Evolutionary conservation across 2,113 vertebrate species (phyloP).

Genomic region (Atractosteus spatula): DNA sequence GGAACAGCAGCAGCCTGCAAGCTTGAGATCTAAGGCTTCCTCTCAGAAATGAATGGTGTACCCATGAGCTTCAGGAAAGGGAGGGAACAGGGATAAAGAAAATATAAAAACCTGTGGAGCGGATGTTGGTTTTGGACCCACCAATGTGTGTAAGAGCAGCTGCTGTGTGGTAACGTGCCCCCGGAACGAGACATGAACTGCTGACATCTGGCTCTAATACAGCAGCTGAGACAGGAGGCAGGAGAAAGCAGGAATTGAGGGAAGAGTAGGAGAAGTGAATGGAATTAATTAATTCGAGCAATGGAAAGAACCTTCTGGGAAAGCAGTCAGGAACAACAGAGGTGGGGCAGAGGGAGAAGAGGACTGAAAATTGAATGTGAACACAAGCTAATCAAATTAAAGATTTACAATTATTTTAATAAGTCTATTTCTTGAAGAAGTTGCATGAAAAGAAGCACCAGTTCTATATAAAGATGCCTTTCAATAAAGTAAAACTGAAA

Average conservation of each 20-base stretch:
- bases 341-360: neutral
- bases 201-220: slow-evolving; percentile 3
- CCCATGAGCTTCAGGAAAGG: neutral
- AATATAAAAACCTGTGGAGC: slow-evolving; percentile 18
- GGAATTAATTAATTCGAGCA: neutral
- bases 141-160: slow-evolving; percentile 2
- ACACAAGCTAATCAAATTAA: too few relatives aligned
- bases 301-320: neutral
- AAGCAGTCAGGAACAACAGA: neutral
- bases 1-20: slow-evolving; percentile 3
- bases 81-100: slow-evolving; percentile 4
- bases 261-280: neutral
- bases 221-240: neutral
- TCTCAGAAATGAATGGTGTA: too few relatives aligned
- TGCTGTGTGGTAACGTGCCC: slow-evolving; percentile 14
- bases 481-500: too few relatives aligned
- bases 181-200: neutral
- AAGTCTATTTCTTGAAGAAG: too few relatives aligned
- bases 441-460: too few relatives aligned
- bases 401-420: too few relatives aligned
- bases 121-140: slow-evolving; percentile 41
- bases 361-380: too few relatives aligned
- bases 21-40: neutral
- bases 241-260: neutral
- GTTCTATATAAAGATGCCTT: too few relatives aligned